Conservation (phyloP, 2,797 vertebrate genomes). For the Chaunax sp. region DNA sequence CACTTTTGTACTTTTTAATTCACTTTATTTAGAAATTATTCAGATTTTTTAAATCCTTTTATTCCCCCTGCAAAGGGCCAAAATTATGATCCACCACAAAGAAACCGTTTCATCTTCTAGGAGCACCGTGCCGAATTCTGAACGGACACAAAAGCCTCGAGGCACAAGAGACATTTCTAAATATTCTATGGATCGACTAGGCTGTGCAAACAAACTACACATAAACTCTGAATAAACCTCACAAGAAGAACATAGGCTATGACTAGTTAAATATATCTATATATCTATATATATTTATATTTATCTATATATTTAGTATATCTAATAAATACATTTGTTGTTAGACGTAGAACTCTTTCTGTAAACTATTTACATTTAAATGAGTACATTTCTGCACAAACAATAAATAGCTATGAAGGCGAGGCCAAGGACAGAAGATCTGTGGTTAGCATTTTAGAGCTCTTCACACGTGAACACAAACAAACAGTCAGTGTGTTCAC, state of each 20-base stretch:
- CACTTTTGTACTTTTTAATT: conserved; percentile 50
- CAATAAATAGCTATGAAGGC: conserved; percentile 77
- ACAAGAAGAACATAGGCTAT: conserved; percentile 80
- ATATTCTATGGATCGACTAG: conserved; percentile 69
- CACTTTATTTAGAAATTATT: conserved; percentile 46
- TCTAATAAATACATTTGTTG: conserved; percentile 87
- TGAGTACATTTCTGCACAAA: conserved; percentile 72
- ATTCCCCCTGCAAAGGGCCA: conserved; percentile 35
- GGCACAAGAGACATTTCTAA: conserved; percentile 77
- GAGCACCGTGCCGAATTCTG: conserved; percentile 65
- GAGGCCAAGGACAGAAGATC: conserved; percentile 62
- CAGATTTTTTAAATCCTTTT: conserved; percentile 46
- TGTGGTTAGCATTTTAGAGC: conserved; percentile 44
- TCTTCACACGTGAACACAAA: conserved; percentile 34
- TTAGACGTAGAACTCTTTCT: conserved; percentile 82
- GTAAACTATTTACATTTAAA: conserved; percentile 85
- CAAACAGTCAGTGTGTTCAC: conserved; percentile 11
- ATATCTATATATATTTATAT: conserved; percentile 25
- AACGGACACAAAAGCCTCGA: conserved; percentile 72
- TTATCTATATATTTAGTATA: conserved; percentile 81
- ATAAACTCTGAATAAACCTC: conserved; percentile 74
- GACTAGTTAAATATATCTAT: conserved; percentile 82
- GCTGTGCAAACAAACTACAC: conserved; percentile 82
- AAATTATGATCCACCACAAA: conserved; percentile 54
- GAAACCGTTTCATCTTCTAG: conserved; percentile 52